phyloP scores from a whole-genome alignment of 2,797 vertebrate genomes.

The Argya squamiceps region DNA sequence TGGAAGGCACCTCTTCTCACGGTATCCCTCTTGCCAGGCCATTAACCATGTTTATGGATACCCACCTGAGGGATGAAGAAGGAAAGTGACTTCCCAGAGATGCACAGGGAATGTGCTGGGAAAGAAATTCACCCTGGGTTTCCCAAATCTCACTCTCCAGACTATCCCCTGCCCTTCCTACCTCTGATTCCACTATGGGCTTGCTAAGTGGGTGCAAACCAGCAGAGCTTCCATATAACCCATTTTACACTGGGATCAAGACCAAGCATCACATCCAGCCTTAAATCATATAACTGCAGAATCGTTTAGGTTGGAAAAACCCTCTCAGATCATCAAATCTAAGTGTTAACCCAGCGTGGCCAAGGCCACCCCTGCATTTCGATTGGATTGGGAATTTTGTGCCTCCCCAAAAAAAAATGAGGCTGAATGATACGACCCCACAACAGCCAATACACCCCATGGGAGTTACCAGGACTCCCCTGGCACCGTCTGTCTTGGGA shows the following conservation, averaged over 20 bases:
- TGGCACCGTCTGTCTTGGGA: not conserved
- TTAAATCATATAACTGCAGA: accelerated
- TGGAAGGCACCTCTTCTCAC: not conserved
- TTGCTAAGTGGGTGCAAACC: not conserved
- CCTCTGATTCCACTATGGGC: not conserved
- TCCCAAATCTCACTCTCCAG: not conserved
- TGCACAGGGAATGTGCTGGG: not conserved
- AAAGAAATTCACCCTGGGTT: not conserved
- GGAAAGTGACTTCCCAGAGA: not conserved
- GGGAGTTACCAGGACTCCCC: not conserved
- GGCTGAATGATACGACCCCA: accelerated
- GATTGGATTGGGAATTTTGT: not conserved
- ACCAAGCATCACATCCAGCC: not conserved
- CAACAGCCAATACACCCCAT: accelerated
- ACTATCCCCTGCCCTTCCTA: not conserved
- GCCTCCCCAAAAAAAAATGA: accelerated
- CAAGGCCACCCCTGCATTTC: not conserved
- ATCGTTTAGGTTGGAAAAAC: not conserved
- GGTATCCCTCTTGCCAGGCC: not conserved
- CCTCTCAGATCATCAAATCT: not conserved
- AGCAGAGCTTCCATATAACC: not conserved
- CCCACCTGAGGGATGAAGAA: not conserved
- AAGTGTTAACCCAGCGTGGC: accelerated
- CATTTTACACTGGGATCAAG: not conserved
- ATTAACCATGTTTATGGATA: not conserved